Conservation (phyloP, 2,888 invertebrate species). For the Microctonus hyperodae region DNA sequence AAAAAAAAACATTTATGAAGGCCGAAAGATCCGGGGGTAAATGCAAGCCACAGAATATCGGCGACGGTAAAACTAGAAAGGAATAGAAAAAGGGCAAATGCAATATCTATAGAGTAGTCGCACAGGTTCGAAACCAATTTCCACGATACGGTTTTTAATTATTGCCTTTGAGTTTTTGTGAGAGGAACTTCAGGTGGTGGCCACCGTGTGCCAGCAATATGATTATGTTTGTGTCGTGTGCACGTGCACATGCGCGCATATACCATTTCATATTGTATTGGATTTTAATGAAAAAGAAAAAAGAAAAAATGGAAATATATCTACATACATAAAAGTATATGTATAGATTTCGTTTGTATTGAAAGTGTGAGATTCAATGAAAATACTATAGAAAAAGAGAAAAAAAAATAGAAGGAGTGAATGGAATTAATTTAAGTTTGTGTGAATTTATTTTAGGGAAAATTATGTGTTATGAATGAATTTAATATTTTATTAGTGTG, state of each 20-base stretch:
- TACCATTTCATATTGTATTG: neutral
- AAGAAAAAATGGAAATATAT: slow-evolving; percentile 20
- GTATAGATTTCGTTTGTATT: too few relatives aligned
- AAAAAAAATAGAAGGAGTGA: too few relatives aligned
- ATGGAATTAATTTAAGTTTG: too few relatives aligned
- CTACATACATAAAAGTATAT: too few relatives aligned
- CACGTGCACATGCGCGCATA: neutral
- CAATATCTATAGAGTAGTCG: slow-evolving; percentile 22
- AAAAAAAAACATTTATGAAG: slow-evolving; percentile 5
- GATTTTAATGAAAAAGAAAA: neutral
- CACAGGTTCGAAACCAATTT: slow-evolving; percentile 36
- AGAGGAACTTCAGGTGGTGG: neutral
- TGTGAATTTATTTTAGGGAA: too few relatives aligned
- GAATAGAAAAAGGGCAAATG: slow-evolving; percentile 17
- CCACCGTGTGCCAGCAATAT: neutral
- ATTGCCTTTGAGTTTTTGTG: neutral
- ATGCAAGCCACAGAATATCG: neutral
- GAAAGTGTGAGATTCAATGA: too few relatives aligned
- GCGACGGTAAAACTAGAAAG: neutral
- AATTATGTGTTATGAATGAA: too few relatives aligned
- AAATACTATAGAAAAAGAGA: too few relatives aligned
- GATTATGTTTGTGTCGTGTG: neutral
- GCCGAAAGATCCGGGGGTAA: neutral
- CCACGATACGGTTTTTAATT: slow-evolving; percentile 28
- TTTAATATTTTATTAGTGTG: too few relatives aligned